Percentiles rank a stretch among this genome's conserved stretches.
Evolutionary conservation across 2,113 vertebrate genomes (phyloP).

Genomic region (Pyxicephalus adspersus): DNA sequence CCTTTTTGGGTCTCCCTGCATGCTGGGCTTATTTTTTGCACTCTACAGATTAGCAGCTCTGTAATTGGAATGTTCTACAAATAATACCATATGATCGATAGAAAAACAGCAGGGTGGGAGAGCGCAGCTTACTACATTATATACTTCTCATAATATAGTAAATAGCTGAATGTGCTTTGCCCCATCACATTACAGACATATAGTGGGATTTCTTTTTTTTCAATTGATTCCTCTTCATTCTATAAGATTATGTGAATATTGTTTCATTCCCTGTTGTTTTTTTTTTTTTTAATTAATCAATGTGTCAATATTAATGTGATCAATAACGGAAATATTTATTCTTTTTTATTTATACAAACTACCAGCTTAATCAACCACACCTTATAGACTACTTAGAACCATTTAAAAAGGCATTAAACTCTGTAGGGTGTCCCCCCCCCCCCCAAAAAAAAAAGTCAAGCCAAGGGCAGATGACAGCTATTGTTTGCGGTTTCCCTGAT

Average conservation of each 20-base stretch:
- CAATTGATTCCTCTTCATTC: background rate
- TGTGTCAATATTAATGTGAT: too few relatives aligned
- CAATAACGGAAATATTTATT: background rate
- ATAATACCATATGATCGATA: constrained; percentile 62
- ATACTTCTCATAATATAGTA: background rate
- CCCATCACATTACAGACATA: background rate
- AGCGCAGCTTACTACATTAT: constrained; percentile 10
- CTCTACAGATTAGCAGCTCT: constrained; percentile 58
- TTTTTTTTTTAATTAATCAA: background rate
- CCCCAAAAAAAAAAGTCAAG: too few relatives aligned
- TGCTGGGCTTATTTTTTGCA: constrained; percentile 60
- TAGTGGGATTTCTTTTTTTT: background rate
- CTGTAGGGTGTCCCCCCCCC: too few relatives aligned
- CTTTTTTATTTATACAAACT: too few relatives aligned
- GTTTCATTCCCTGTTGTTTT: background rate
- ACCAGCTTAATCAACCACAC: too few relatives aligned
- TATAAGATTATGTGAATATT: background rate
- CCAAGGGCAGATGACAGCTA: too few relatives aligned
- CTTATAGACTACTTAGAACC: too few relatives aligned
- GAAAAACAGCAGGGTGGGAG: constrained; percentile 34
- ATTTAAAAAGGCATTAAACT: too few relatives aligned
- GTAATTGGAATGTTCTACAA: constrained; percentile 61
- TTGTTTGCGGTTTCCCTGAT: too few relatives aligned
- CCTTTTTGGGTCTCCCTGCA: constrained; percentile 64
- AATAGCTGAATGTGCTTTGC: background rate